phyloP scores from a whole-genome alignment of 2,888 invertebrate genomes.

The Hydrotaea cyrtoneurina region DNA sequence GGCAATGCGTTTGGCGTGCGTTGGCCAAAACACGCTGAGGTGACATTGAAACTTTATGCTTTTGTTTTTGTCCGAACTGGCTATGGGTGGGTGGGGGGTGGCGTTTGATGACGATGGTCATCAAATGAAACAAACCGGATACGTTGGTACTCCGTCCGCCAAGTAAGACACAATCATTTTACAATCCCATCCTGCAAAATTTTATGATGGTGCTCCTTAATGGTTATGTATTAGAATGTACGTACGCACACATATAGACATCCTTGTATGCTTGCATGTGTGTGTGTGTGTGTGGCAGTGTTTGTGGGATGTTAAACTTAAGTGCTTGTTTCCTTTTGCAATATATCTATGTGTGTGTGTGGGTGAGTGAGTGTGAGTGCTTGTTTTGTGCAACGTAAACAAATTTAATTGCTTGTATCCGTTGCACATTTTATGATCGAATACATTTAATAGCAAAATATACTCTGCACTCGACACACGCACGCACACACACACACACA shows the following conservation, averaged over 20 bases:
- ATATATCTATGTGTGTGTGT: constrained; percentile 27
- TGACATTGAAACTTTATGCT: constrained; percentile 49
- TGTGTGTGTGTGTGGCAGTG: neutral
- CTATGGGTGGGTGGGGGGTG: neutral
- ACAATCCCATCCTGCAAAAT: constrained; percentile 6
- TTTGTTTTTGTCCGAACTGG: constrained; percentile 3
- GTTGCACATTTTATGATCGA: constrained; percentile 71
- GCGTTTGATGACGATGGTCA: neutral
- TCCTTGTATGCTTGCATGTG: too few species aligned
- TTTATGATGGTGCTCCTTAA: constrained; percentile 32
- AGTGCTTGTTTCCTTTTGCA: constrained; percentile 63
- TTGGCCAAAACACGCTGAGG: constrained; percentile 55
- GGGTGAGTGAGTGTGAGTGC: constrained; percentile 18
- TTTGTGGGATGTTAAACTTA: constrained; percentile 43
- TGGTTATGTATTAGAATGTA: neutral
- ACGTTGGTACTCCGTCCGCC: neutral
- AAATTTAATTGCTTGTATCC: constrained; percentile 71
- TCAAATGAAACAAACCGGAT: constrained; percentile 20
- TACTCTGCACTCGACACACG: constrained; percentile 6
- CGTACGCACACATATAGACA: neutral
- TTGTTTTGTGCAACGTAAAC: constrained; percentile 68
- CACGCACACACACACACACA: constrained; percentile 2
- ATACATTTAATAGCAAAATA: constrained; percentile 68
- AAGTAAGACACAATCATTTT: constrained; percentile 33
- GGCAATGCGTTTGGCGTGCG: neutral